A percentile compares a stretch with the other conserved stretches of the same genome.
Evolutionary conservation across 2,797 vertebrate genomes (phyloP).

Genomic region (Peromyscus attwateri): DNA sequence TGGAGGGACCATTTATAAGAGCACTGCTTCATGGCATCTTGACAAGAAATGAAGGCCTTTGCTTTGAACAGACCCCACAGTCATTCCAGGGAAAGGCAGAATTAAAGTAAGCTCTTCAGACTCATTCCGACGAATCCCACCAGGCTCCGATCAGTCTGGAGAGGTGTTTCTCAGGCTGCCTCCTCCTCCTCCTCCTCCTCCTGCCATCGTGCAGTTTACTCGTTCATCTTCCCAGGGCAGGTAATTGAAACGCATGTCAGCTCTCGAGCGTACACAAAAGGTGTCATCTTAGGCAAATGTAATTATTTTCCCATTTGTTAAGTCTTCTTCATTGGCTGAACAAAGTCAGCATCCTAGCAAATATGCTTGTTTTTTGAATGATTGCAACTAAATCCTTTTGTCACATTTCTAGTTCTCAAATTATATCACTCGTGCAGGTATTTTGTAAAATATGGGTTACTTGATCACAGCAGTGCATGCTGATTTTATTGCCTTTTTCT

Average conservation of each 20-base stretch:
- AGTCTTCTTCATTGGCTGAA: conserved; percentile 78
- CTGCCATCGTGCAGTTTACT: conserved; percentile 18
- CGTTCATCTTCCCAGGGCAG: conserved; percentile 58
- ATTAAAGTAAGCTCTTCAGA: conserved; percentile 51
- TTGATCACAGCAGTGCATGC: conserved; percentile 13
- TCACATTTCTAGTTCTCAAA: conserved; percentile 77
- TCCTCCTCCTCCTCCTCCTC: background rate
- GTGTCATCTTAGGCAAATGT: conserved; percentile 81
- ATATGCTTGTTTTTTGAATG: conserved; percentile 67
- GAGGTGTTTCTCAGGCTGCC: background rate
- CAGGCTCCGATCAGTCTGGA: conserved; percentile 18
- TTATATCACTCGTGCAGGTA: conserved; percentile 63
- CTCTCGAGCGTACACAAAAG: conserved; percentile 67
- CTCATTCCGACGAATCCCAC: conserved; percentile 66
- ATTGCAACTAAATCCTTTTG: conserved; percentile 77
- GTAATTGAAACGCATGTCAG: conserved; percentile 78
- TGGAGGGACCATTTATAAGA: background rate
- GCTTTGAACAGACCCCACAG: conserved; percentile 45
- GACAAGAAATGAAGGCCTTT: background rate
- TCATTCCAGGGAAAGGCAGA: conserved; percentile 57
- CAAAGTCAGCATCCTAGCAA: conserved; percentile 78
- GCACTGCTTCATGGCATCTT: background rate
- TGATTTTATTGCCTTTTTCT: conserved; percentile 53
- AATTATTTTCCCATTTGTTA: conserved; percentile 83
- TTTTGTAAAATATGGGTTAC: conserved; percentile 75